A percentile compares a stretch with the other conserved stretches of the same genome.
Evolutionary conservation across 1,140 invertebrate genomes (phyloP).

Genomic region (Tetramorium parvispinum): DNA sequence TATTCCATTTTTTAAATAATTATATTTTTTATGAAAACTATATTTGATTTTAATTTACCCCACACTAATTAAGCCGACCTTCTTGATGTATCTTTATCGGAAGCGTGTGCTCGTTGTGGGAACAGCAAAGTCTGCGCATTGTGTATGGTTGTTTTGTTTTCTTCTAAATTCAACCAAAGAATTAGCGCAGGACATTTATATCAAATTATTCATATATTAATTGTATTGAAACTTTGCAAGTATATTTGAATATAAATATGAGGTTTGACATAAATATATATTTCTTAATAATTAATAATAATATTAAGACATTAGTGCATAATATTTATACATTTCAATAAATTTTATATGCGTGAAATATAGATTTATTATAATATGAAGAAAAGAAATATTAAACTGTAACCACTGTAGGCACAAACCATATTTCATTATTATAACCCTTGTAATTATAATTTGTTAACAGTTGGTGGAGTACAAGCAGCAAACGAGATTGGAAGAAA

Average conservation of each 20-base stretch:
- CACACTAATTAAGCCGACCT: constrained; percentile 85
- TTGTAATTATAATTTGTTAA: constrained; percentile 1
- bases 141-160: constrained; percentile 69
- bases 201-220: background rate
- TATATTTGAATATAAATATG: background rate
- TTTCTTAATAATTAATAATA: constrained; percentile 10
- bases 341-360: background rate
- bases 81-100: constrained; percentile 78
- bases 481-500: constrained; percentile 96
- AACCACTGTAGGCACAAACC: background rate
- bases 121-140: constrained; percentile 79
- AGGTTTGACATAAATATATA: background rate
- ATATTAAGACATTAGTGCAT: background rate
- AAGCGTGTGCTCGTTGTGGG: constrained; percentile 86
- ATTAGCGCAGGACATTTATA: constrained; percentile 73
- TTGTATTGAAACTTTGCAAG: background rate
- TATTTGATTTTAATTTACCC: constrained; percentile 71
- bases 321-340: background rate
- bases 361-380: background rate
- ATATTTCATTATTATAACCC: background rate
- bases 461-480: constrained; percentile 98
- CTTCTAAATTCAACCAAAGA: constrained; percentile 65
- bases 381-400: background rate
- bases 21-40: background rate
- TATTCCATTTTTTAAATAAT: background rate